These are phyloP conservation scores for Paragorgia papillata DNA, from an alignment of 92 coral and sea anemone genomes.

Conservation along the genomic window DNA sequence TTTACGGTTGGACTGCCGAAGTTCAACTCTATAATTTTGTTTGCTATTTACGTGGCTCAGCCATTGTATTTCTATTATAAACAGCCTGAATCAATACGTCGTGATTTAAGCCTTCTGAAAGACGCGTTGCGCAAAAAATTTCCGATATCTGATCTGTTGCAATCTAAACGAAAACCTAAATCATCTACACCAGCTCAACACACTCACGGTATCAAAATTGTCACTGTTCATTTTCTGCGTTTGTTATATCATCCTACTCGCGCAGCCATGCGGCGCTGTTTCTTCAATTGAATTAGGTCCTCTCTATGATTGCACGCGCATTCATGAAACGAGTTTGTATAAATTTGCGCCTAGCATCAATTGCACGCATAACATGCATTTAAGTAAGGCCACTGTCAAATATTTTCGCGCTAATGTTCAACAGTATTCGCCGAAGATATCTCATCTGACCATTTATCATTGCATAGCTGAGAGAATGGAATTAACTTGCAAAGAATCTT, in stretches of 20 bases:
- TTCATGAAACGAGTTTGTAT: not conserved
- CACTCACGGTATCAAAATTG: too few relatives aligned
- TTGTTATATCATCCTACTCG: not conserved
- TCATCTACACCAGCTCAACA: too few relatives aligned
- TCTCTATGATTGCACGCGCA: constrained; percentile 17
- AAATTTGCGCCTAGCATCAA: not conserved
- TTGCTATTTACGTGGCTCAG: too few relatives aligned
- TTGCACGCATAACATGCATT: constrained; percentile 26
- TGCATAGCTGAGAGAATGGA: not conserved
- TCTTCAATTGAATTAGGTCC: not conserved
- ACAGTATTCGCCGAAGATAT: constrained; percentile 6
- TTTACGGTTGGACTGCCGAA: too few relatives aligned
- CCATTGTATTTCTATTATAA: too few relatives aligned
- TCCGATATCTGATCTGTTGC: too few relatives aligned
- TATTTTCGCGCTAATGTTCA: constrained; percentile 14
- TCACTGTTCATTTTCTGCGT: too few relatives aligned
- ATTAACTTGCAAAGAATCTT: constrained; percentile 7
- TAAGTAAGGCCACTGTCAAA: not conserved
- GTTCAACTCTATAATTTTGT: too few relatives aligned
- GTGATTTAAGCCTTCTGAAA: too few relatives aligned
- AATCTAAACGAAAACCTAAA: too few relatives aligned
- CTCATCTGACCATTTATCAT: constrained; percentile 26
- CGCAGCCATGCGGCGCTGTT: not conserved
- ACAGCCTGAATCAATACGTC: too few relatives aligned
- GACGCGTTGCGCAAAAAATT: too few relatives aligned